A percentile compares a stretch with the other conserved stretches of the same genome.
Conservation (phyloP, 2,113 vertebrate genomes). For the Albula glossodonta region DNA sequence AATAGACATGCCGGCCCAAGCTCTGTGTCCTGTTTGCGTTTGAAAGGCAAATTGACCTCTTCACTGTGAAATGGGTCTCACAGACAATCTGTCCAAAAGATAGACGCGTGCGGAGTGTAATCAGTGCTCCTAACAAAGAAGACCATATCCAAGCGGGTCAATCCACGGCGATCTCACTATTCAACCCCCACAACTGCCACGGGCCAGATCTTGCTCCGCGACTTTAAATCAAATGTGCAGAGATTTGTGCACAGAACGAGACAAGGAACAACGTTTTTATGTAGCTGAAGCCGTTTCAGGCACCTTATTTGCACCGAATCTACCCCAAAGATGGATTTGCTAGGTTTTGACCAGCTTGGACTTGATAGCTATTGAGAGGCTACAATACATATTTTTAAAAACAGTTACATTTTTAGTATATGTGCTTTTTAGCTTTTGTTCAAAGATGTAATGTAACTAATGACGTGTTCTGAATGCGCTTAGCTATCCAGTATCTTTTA, state of each 20-base stretch:
- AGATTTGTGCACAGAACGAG: background rate
- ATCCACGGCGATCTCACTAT: slow-evolving; percentile 37
- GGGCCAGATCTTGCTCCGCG: slow-evolving; percentile 14
- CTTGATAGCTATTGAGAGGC: too few species aligned
- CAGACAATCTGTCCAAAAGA: slow-evolving; percentile 82
- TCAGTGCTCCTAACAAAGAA: slow-evolving; percentile 66
- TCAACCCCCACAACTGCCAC: slow-evolving; percentile 37
- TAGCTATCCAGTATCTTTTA: too few species aligned
- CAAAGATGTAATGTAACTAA: too few species aligned
- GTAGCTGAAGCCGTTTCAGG: background rate
- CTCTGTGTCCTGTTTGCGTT: slow-evolving; percentile 75
- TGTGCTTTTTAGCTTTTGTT: too few species aligned
- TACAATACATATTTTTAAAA: too few species aligned
- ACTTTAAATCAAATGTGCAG: slow-evolving; percentile 12
- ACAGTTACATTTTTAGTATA: too few species aligned
- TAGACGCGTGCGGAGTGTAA: slow-evolving; percentile 81
- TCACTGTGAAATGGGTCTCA: slow-evolving; percentile 76
- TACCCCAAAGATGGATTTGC: background rate
- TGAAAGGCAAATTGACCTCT: slow-evolving; percentile 92
- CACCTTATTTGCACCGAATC: background rate
- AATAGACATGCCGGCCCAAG: slow-evolving; percentile 67
- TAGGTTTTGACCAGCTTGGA: too few species aligned
- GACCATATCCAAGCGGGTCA: slow-evolving; percentile 50
- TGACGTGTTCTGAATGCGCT: too few species aligned
- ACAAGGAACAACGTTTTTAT: background rate